Conservation (phyloP, 2,797 vertebrate species). For the Rhabdomys pumilio region DNA sequence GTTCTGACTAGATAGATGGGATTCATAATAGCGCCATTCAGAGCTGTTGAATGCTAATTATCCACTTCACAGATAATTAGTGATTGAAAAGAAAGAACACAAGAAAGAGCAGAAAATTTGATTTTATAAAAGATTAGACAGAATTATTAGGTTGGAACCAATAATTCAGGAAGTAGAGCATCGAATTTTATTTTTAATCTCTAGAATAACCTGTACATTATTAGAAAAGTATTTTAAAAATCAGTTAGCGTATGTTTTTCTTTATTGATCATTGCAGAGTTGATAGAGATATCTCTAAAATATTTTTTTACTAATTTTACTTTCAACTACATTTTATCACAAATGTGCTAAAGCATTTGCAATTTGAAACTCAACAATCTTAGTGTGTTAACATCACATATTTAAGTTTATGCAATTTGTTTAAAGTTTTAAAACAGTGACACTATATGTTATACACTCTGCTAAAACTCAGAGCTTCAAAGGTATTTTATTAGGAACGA, state of each 20-base stretch:
- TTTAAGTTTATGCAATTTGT: not conserved
- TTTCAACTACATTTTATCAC: not conserved
- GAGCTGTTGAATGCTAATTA: not conserved
- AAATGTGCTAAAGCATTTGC: not conserved
- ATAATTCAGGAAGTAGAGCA: not conserved
- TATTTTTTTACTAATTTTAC: not conserved
- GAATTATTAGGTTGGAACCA: not conserved
- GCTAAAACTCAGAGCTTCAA: not conserved
- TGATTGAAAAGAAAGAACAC: not conserved
- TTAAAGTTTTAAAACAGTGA: not conserved
- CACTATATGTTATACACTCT: not conserved
- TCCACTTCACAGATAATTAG: not conserved
- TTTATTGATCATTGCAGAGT: not conserved
- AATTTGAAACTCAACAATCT: not conserved
- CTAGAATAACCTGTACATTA: not conserved
- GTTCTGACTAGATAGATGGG: not conserved
- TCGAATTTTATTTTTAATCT: not conserved
- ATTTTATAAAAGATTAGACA: not conserved
- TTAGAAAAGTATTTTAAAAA: not conserved
- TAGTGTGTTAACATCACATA: not conserved
- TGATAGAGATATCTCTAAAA: not conserved
- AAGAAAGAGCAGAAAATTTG: not conserved
- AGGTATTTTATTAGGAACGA: conserved; percentile 16
- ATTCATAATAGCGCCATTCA: not conserved
- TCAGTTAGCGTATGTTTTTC: not conserved